Evolutionary conservation across 2,888 invertebrate genomes (phyloP), one percentile per base, ranked within the genome.

Genomic region (Adela reaumurella): DNA sequence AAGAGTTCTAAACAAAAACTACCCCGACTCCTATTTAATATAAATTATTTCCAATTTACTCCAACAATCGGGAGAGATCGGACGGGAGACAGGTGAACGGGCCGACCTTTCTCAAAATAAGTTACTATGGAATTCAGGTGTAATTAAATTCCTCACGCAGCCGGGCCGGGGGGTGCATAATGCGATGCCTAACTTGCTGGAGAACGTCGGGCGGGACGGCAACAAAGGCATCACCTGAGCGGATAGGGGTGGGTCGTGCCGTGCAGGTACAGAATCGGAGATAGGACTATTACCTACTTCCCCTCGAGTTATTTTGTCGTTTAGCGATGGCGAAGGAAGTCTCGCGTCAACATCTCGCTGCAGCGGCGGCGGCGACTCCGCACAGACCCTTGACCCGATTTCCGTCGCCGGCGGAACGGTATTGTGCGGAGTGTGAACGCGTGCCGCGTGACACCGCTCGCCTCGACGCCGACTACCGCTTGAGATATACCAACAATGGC

Each of bases 401-500:
- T 14, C 35, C 14, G 24, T 24, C 24, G 24, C 71, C 64, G 63
- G 67, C 64, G 64, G 50, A 64, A 60, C 64, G 64, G 70, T 70
- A 73, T 70, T 70, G 73, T 72, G 73, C 74, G 70, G 76, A 76
- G 78, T 76, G 76, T 76, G 35, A 8, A 14, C 35, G 35, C n/a
- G 35, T 14, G 35, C 6, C 35, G 35, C 8, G 24, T 8, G 78
- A 74, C 76, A 78, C 76, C 70, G 71, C 59, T 78, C 70, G 74
- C 78, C 78, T 77, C 77, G 77, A 76, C 74, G 74, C 72, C 77
- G 76, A 72, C 74, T 76, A 71, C 74, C 47, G 47, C 6, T 4
- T 74, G 76, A 77, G 77, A 77, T 78, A 78, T 77, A 76, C 70
- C 78, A 78, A 78, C 78, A 78, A 78, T 78, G 69, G 77, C 76